A percentile compares a stretch with the other conserved stretches of the same genome.
Evolutionary conservation across 2,888 invertebrate genomes (phyloP).

Genomic region (Adela reaumurella): DNA sequence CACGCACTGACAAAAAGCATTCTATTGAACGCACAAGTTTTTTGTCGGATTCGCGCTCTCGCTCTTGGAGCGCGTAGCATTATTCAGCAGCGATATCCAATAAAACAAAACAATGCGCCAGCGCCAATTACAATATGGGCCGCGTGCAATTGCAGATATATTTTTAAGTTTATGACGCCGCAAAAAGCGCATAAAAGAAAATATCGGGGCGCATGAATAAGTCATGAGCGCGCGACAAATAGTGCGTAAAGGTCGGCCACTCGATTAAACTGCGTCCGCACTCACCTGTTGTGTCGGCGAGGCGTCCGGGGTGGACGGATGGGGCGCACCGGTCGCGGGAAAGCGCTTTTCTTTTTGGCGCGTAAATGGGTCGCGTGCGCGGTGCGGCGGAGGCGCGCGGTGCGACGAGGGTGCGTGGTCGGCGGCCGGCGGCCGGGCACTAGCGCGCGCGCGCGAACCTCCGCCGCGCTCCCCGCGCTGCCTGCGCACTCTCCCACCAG

Average conservation of each 20-base stretch:
- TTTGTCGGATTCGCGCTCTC: background rate
- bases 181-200: slow-evolving; percentile 30
- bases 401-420: background rate
- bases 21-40: background rate
- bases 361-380: background rate
- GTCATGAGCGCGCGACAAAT: slow-evolving; percentile 44
- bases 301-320: background rate
- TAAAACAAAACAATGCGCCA: background rate
- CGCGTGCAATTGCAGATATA: slow-evolving; percentile 1
- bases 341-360: background rate
- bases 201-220: slow-evolving; percentile 37
- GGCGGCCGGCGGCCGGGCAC: slow-evolving; percentile 1
- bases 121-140: slow-evolving; percentile 5
- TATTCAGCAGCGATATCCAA: background rate
- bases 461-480: slow-evolving; percentile 25
- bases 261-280: too few relatives aligned
- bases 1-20: background rate
- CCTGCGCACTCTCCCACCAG: slow-evolving; percentile 35
- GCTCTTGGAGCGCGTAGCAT: background rate
- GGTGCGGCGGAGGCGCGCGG: background rate
- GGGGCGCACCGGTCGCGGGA: too few relatives aligned
- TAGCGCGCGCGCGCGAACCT: slow-evolving; percentile 1
- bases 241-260: slow-evolving; percentile 45
- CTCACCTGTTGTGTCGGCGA: background rate
- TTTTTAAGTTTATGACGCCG: slow-evolving; percentile 17